These are phyloP conservation scores for Nymphalis polychloros DNA, from an alignment of 2,888 invertebrate species.

Conservation along the genomic window DNA sequence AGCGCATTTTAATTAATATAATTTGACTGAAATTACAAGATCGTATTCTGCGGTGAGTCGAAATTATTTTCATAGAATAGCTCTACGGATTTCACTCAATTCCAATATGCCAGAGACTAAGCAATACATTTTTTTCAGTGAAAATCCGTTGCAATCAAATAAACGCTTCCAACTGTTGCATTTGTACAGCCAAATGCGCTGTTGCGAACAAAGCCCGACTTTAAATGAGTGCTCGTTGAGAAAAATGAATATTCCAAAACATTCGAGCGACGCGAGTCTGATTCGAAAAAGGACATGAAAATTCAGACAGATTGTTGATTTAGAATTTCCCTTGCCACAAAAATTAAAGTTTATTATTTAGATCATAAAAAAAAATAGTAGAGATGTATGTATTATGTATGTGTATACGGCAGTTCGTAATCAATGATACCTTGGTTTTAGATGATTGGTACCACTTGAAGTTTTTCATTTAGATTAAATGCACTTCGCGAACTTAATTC, in stretches of 20 bases:
- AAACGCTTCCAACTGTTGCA: slow-evolving; percentile 25
- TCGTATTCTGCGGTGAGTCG: too few species aligned
- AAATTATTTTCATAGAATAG: too few species aligned
- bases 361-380: too few species aligned
- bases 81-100: neutral
- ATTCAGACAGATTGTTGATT: slow-evolving; percentile 16
- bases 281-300: slow-evolving; percentile 19
- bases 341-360: neutral
- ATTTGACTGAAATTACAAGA: too few species aligned
- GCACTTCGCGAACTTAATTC: too few species aligned
- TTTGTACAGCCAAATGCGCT: slow-evolving; percentile 25
- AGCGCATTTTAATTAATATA: too few species aligned
- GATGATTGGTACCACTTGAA: too few species aligned
- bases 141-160: slow-evolving; percentile 22
- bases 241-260: slow-evolving; percentile 34
- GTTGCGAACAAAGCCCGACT: slow-evolving; percentile 25
- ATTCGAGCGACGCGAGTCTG: slow-evolving; percentile 19
- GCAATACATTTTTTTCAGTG: slow-evolving; percentile 10
- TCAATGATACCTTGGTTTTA: too few species aligned
- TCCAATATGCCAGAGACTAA: slow-evolving; percentile 5
- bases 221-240: slow-evolving; percentile 23
- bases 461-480: too few species aligned
- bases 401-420: too few species aligned
- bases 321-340: neutral
- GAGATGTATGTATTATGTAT: too few species aligned